These are phyloP conservation scores for Achlya flavicornis DNA, from an alignment of 2,888 invertebrate species.

Conservation along the genomic window DNA sequence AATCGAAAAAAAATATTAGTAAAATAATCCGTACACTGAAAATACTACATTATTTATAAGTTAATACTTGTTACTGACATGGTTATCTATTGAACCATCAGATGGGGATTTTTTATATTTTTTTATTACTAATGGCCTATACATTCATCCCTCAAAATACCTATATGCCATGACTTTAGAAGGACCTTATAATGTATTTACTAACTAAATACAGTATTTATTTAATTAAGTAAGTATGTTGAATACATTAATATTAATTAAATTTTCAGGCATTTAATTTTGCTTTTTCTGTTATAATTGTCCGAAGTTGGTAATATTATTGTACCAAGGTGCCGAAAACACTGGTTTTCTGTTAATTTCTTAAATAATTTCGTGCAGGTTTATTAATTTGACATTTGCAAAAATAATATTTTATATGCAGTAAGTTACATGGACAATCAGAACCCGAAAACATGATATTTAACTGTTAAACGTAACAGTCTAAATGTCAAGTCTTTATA, in stretches of 20 bases:
- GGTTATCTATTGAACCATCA: too few species aligned
- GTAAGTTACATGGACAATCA: background rate
- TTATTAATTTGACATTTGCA: constrained; percentile 36
- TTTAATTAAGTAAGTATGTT: too few species aligned
- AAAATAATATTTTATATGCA: constrained; percentile 14
- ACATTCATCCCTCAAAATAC: too few species aligned
- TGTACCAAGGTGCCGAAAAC: background rate
- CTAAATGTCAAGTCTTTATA: constrained; percentile 40
- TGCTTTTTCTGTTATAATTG: background rate
- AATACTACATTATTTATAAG: too few species aligned
- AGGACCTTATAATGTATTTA: too few species aligned
- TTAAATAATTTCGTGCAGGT: constrained; percentile 16
- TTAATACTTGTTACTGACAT: too few species aligned
- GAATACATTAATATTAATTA: background rate
- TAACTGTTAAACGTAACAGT: background rate
- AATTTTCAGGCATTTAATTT: background rate
- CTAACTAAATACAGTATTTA: too few species aligned
- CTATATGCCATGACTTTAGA: too few species aligned
- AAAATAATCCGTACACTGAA: too few species aligned
- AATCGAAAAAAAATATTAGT: too few species aligned
- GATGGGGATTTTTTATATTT: too few species aligned
- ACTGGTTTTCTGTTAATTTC: background rate
- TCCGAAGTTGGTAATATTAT: background rate
- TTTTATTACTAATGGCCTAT: too few species aligned
- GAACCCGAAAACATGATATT: background rate